phyloP scores from a whole-genome alignment of 2,888 invertebrate species.

The Tethea ocularis region DNA sequence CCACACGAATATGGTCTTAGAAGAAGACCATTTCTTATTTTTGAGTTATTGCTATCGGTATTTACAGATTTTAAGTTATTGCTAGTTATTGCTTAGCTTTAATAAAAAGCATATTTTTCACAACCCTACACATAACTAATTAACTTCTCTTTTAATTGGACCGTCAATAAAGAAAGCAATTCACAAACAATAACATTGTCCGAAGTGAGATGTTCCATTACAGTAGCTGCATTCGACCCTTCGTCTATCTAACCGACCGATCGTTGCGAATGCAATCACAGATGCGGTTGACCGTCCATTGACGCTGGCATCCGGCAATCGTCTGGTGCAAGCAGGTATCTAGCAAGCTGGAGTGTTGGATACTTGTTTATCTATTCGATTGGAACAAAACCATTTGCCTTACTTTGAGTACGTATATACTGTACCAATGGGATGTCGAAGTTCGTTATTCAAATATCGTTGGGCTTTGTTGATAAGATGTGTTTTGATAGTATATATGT shows the following conservation, averaged over 20 bases:
- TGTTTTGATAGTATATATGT: too few species aligned
- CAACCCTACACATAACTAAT: not conserved
- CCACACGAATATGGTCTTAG: too few species aligned
- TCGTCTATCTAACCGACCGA: slow-evolving; percentile 15
- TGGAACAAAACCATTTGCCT: slow-evolving; percentile 28
- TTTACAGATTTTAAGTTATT: too few species aligned
- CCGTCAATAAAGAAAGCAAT: not conserved
- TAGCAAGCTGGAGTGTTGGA: not conserved
- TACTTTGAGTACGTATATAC: not conserved
- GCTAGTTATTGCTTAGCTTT: too few species aligned
- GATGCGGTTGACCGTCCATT: slow-evolving; percentile 37
- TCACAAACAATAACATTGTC: not conserved
- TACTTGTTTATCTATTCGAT: slow-evolving; percentile 23
- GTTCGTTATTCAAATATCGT: too few species aligned
- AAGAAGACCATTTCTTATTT: too few species aligned
- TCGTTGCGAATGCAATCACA: slow-evolving; percentile 41
- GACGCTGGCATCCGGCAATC: slow-evolving; percentile 20
- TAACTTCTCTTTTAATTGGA: not conserved
- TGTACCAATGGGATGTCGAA: not conserved
- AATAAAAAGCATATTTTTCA: too few species aligned
- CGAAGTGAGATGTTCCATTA: slow-evolving; percentile 19
- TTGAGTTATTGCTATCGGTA: too few species aligned
- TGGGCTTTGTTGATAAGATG: too few species aligned
- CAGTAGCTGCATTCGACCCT: slow-evolving; percentile 26
- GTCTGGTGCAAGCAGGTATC: not conserved